Evolutionary conservation across 2,113 vertebrate species (phyloP), one percentile per base, ranked within the genome.

Genomic region (Cervus canadensis): DNA sequence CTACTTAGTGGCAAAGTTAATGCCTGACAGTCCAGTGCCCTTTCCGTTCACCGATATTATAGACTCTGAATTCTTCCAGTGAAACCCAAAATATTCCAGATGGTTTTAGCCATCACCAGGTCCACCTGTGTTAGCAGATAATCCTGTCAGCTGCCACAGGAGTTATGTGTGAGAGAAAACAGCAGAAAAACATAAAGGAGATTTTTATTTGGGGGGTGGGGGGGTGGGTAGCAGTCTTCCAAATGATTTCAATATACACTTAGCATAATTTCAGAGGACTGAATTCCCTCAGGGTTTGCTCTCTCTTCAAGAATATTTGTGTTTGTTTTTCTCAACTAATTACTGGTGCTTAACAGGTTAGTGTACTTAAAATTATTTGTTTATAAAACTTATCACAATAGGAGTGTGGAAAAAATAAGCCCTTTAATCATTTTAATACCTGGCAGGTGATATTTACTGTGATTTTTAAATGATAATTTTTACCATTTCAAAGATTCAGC

Each of bases 281-380:
- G 23, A 97, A 97, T 96, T 97, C 97, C 98, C 97, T 92, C 64
- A 76, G 97, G 98, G 81, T 95, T 94, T 93, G 56, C 83, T 95
- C 71, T 84, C 26, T 94, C 95, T 97, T 97, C 54, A 97, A 97
- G 94, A 97, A 92, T 95, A 81, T 96, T 97, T 97, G 91, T 97
- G 95, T 97, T 98, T 98, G 95, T 97, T 98, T 98, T 98, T 92
- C 91, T 96, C 95, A 93, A 92, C 95, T 98, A 98, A 98, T 98
- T 98, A 97, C 94, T 96, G 74, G 93, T 98, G 91, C 83, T 97
- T 97, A 98, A 95, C 85, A 97, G 94, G 96, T 98, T 98, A 95
- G 94, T 94, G 71, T 96, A 89, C 71, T 95, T 98, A 95, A 98
- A 98, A 93, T 93, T 98, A 97, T 98, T 97, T 98, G 94, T 97